phyloP scores from a whole-genome alignment of 2,113 vertebrate species.

The Lophius piscatorius region DNA sequence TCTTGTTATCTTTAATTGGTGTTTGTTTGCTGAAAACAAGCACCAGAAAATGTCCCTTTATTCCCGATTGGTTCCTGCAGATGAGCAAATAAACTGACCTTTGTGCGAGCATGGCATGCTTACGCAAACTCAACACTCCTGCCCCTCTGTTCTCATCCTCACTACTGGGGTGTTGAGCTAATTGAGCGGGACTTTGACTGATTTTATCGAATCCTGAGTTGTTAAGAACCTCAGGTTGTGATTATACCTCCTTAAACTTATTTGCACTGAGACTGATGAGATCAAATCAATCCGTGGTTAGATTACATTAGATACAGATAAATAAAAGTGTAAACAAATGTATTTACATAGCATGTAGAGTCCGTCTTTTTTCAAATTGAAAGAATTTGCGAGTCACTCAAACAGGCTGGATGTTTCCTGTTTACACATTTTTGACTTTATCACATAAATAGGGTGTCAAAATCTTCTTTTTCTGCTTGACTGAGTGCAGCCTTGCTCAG shows the following conservation, averaged over 20 bases:
- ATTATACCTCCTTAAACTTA: neutral
- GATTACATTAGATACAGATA: neutral
- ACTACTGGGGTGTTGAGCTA: neutral
- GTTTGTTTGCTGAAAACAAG: neutral
- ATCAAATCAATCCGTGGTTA: neutral
- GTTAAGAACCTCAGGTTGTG: neutral
- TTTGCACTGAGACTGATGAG: neutral
- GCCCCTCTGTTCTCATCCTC: neutral
- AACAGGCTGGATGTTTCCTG: neutral
- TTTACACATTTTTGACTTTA: constrained; percentile 1
- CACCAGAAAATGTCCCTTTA: too few relatives aligned
- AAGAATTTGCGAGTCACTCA: neutral
- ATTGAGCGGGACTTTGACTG: neutral
- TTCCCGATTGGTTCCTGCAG: neutral
- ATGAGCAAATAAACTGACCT: neutral
- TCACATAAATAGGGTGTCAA: too few relatives aligned
- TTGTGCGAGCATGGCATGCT: neutral
- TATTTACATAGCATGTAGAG: neutral
- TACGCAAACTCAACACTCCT: neutral
- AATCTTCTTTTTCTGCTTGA: too few relatives aligned
- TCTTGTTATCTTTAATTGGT: neutral
- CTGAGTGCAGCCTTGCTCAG: too few relatives aligned
- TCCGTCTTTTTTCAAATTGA: neutral
- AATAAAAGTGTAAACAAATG: neutral
- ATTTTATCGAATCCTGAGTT: neutral